Percentiles rank a stretch among this genome's conserved stretches.
Evolutionary conservation across 2,797 vertebrate species (phyloP).

Genomic region (Notoglanidium macrostoma): DNA sequence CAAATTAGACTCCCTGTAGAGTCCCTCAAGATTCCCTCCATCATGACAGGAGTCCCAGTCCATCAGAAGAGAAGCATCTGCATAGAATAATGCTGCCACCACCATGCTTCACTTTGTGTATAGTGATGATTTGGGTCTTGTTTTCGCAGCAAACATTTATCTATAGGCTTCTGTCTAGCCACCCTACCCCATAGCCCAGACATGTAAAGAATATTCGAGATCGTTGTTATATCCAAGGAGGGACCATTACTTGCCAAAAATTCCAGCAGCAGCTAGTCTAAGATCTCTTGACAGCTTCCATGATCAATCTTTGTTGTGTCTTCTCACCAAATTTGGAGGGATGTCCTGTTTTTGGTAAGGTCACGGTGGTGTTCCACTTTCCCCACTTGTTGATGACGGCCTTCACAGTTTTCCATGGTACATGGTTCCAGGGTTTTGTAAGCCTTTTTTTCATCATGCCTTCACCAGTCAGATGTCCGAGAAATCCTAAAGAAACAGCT

Average conservation of each 20-base stretch:
- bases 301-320: neutral
- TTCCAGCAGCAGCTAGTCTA: neutral
- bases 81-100: neutral
- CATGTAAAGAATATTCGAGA: neutral
- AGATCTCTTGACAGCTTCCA: neutral
- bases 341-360: neutral
- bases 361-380: no score
- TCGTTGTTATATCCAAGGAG: neutral
- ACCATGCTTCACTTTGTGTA: neutral
- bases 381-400: no score
- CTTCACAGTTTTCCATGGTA: neutral
- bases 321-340: neutral
- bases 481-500: no score
- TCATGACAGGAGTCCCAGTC: neutral
- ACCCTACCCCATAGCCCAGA: neutral
- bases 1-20: neutral
- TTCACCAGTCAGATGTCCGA: neutral
- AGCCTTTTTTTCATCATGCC: neutral
- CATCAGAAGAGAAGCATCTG: neutral
- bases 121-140: neutral
- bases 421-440: neutral
- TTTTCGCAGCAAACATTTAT: no score
- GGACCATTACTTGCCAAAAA: neutral
- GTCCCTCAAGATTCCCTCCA: neutral
- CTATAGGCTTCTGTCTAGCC: neutral